phyloP scores from a whole-genome alignment of 2,113 vertebrate species.

The Psephotus haematonotus region DNA sequence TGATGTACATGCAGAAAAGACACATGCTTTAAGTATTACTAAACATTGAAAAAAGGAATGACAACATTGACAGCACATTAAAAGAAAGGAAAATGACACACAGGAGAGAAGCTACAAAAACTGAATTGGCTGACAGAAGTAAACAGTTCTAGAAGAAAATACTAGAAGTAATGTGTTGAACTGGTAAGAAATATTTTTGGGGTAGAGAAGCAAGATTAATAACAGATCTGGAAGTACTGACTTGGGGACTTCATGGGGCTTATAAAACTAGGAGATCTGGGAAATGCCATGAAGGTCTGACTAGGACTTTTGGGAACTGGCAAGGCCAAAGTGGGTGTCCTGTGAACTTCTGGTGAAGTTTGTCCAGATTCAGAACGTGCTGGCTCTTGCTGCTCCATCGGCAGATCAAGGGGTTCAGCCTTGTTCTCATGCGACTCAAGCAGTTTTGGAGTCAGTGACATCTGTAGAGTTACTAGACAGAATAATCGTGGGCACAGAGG shows the following conservation, averaged over 20 bases:
- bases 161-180: slow-evolving; percentile 45
- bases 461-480: slow-evolving; percentile 80
- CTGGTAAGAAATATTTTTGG: slow-evolving; percentile 6
- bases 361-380: slow-evolving; percentile 71
- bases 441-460: slow-evolving; percentile 77
- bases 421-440: slow-evolving; percentile 71
- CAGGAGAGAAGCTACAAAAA: slow-evolving; percentile 56
- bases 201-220: slow-evolving; percentile 44
- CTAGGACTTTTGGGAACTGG: slow-evolving; percentile 76
- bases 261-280: slow-evolving; percentile 80
- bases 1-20: slow-evolving; percentile 41
- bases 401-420: slow-evolving; percentile 56
- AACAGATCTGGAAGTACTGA: slow-evolving; percentile 82
- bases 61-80: slow-evolving; percentile 41
- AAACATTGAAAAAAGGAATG: slow-evolving; percentile 45
- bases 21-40: slow-evolving; percentile 22
- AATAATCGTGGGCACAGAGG: slow-evolving; percentile 74
- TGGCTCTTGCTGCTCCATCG: slow-evolving; percentile 55
- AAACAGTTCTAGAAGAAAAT: slow-evolving; percentile 52
- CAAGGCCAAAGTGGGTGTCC: slow-evolving; percentile 70
- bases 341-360: slow-evolving; percentile 63
- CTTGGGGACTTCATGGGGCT: slow-evolving; percentile 80
- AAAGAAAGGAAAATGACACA: slow-evolving; percentile 50
- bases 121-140: slow-evolving; percentile 35
- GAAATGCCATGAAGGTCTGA: slow-evolving; percentile 70